Evolutionary conservation across 2,113 vertebrate species (phyloP).

Genomic region (Phyllopteryx taeniolatus): DNA sequence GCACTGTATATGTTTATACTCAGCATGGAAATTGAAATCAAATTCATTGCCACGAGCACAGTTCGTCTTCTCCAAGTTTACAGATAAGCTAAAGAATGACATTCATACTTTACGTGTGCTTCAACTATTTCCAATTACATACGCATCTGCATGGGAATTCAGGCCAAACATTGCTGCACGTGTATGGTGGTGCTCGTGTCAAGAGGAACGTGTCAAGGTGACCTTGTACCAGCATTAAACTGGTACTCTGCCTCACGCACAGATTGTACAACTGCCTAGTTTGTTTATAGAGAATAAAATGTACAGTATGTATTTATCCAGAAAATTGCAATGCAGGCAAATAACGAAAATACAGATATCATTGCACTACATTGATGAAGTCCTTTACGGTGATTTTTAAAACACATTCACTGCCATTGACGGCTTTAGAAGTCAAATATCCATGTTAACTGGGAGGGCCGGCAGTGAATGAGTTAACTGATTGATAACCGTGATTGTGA

Average conservation of each 20-base stretch:
- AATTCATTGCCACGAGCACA: not conserved
- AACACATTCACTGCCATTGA: not conserved
- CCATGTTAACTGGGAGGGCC: too few relatives aligned
- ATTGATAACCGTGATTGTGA: not conserved
- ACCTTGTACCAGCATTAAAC: not conserved
- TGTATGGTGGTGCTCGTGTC: not conserved
- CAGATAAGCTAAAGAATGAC: not conserved
- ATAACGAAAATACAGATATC: not conserved
- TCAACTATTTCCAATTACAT: not conserved
- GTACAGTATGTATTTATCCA: not conserved
- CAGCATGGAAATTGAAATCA: not conserved
- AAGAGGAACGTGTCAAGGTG: conserved; percentile 6
- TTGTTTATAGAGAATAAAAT: not conserved
- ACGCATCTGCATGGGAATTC: not conserved
- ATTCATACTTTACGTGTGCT: not conserved
- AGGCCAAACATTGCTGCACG: not conserved
- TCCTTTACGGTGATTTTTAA: not conserved
- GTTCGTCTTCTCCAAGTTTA: conserved; percentile 5
- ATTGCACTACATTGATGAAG: not conserved
- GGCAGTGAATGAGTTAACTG: too few relatives aligned
- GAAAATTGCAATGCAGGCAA: not conserved
- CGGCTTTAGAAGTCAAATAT: too few relatives aligned
- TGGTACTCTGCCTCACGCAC: not conserved
- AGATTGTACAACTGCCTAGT: not conserved
- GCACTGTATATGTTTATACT: conserved; percentile 1